Conservation (phyloP, 1,140 invertebrate species). For the Drosophila nasuta region DNA sequence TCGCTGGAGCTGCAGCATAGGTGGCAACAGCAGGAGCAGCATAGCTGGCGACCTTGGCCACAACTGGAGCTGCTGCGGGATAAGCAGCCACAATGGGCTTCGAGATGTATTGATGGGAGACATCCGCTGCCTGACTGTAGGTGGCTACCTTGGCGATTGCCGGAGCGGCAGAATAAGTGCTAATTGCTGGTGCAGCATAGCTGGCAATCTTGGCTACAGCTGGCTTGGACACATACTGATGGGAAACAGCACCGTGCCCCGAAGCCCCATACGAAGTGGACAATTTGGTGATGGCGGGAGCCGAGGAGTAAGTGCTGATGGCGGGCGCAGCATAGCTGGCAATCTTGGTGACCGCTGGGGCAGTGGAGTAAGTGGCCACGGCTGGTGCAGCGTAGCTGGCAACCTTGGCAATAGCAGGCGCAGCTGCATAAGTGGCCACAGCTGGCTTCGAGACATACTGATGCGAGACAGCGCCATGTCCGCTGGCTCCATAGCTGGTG, state of each 20-base stretch:
- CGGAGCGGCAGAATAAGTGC: conserved; percentile 35
- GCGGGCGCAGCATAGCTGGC: conserved; percentile 43
- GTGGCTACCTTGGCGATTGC: conserved; percentile 32
- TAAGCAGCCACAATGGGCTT: conserved; percentile 50
- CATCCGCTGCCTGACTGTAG: conserved; percentile 22
- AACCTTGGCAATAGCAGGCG: conserved; percentile 40
- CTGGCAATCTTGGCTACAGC: conserved; percentile 29
- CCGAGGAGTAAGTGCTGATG: conserved; percentile 18
- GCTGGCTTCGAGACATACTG: conserved; percentile 74
- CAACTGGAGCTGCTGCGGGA: conserved; percentile 35
- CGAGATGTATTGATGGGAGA: conserved; percentile 39
- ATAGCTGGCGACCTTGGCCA: conserved; percentile 17
- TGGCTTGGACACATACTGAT: conserved; percentile 50
- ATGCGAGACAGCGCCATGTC: conserved; percentile 63
- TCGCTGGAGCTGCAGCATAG: conserved; percentile 37
- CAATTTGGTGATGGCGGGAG: conserved; percentile 41
- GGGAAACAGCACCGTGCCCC: conserved; percentile 33
- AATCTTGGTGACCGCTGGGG: conserved; percentile 38
- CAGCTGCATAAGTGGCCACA: conserved; percentile 31
- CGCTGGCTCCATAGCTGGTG: conserved; percentile 33
- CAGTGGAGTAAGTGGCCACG: conserved; percentile 27
- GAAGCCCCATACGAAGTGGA: conserved; percentile 38
- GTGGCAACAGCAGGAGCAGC: conserved; percentile 44
- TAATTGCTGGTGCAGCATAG: conserved; percentile 24
- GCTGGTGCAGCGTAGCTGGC: conserved; percentile 32